Evolutionary conservation across 2,797 vertebrate genomes (phyloP), one percentile per base, ranked within the genome.

Genomic region (Danio kyathit): DNA sequence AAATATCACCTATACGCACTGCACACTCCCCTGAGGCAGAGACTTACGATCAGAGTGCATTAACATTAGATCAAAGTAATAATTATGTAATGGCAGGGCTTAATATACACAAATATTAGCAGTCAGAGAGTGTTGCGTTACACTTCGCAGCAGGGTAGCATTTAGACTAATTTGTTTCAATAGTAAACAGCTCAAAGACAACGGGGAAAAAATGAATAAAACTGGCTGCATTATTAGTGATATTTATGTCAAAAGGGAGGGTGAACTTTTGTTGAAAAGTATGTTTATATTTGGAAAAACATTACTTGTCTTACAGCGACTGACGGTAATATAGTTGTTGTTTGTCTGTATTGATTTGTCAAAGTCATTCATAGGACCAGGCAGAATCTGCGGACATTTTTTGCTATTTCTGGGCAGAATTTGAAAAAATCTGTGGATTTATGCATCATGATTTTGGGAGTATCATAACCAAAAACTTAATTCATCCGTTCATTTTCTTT

Each of bases 31-130:
- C 71, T 57, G 89, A 91, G 91, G 90, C 84, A 67, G 13, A 82
- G 85, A 90, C 91, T 92, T 91, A 92, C 90, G 90, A 89, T 92
- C 87, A 89, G 89, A 92, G 93, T 90, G 91, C 89, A 93, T 93
- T 91, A 94, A 93, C 93, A 91, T 83, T 84, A 88, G 90, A 92
- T 94, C 92, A 94, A 94, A 94, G 92, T 81, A 91, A 87, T 91
- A 90, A 93, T 94, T 92, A 89, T 89, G 88, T 92, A 88, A 93
- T 92, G 90, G 83, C 92, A 91, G 93, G 61, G 75, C 80, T 77
- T 82, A 76, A 80, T 74, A 66, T 80, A 80, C 73, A 82, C 72
- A 82, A 85, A 73, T 63, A 61, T 76, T 73, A 76, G 56, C 64
- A 74, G 85, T 79, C 79, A 48, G 65, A 29, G 41, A 66, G 67